Conservation (phyloP, 2,113 vertebrate species). For the Eptesicus fuscus region DNA sequence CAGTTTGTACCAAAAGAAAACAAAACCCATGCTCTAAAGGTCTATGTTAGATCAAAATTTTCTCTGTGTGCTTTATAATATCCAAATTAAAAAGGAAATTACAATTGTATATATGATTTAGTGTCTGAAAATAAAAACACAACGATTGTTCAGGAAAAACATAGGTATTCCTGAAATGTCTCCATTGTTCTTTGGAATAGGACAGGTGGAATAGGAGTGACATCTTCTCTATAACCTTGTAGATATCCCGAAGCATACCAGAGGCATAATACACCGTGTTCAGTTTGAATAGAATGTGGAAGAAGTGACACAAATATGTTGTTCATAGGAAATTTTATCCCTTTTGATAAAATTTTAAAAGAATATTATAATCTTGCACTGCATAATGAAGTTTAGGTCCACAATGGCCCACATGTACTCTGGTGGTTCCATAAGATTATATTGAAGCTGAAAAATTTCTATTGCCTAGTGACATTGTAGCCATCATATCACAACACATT, state of each 20-base stretch:
- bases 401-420: neutral
- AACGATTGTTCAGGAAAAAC: neutral
- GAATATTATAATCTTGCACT: neutral
- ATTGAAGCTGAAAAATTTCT: neutral
- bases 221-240: too few species aligned
- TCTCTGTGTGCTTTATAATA: neutral
- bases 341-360: neutral
- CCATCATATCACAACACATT: neutral
- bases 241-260: accelerated
- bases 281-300: neutral
- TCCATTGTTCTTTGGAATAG: neutral
- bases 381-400: neutral
- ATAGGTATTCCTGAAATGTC: neutral
- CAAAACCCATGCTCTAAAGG: neutral
- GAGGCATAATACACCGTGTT: neutral
- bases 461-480: neutral
- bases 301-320: neutral
- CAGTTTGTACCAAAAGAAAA: neutral
- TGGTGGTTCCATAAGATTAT: neutral
- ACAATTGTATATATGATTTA: neutral
- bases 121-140: neutral
- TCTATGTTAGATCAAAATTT: neutral
- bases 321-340: neutral
- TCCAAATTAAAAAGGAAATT: neutral
- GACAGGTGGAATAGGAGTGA: neutral